phyloP scores from a whole-genome alignment of 2,888 invertebrate species.

The Ectemnius continuus region DNA sequence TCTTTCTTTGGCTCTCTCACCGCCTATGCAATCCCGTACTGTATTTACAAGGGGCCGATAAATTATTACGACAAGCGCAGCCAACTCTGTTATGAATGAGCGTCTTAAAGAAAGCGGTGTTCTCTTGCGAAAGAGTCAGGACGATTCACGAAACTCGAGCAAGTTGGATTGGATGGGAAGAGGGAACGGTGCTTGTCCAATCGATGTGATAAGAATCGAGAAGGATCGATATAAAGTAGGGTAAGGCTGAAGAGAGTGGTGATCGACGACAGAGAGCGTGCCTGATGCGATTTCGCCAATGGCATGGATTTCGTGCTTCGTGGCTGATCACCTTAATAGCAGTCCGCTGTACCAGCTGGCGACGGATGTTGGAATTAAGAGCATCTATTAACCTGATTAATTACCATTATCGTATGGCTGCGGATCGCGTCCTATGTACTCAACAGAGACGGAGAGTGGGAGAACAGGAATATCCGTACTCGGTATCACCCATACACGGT shows the following conservation, averaged over 20 bases:
- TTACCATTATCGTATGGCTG: constrained; percentile 65
- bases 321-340: constrained; percentile 45
- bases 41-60: constrained; percentile 2
- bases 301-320: constrained; percentile 39
- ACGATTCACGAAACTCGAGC: too few relatives aligned
- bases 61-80: constrained; percentile 28
- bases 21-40: too few relatives aligned
- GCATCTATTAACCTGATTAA: constrained; percentile 69
- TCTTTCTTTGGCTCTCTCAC: too few relatives aligned
- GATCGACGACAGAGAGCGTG: background rate
- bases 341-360: constrained; percentile 43
- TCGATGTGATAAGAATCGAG: too few relatives aligned
- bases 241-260: too few relatives aligned
- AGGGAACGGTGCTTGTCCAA: too few relatives aligned
- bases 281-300: constrained; percentile 12
- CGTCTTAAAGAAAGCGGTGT: too few relatives aligned
- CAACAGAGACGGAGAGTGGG: background rate
- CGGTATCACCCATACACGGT: constrained; percentile 18
- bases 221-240: too few relatives aligned
- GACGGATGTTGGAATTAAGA: constrained; percentile 46
- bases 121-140: too few relatives aligned
- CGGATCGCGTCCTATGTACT: constrained; percentile 29
- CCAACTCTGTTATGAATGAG: constrained; percentile 23
- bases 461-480: constrained; percentile 39
- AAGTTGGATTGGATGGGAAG: too few relatives aligned